phyloP scores from a whole-genome alignment of 2,888 invertebrate genomes.

The Acleris sparsana region DNA sequence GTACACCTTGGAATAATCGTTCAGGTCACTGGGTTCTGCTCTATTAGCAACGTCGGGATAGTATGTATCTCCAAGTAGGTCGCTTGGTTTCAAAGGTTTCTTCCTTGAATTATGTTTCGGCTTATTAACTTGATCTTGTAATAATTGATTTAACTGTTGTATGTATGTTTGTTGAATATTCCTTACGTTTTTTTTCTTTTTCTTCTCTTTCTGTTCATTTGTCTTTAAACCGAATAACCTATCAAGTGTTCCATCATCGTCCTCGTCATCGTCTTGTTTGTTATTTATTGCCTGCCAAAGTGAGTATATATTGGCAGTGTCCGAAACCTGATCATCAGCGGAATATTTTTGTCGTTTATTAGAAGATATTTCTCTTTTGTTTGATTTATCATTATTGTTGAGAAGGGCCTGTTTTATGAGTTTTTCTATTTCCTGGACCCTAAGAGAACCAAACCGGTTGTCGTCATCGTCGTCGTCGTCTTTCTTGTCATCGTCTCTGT shows the following conservation, averaged over 20 bases:
- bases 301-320: not conserved
- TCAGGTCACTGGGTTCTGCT: conserved; percentile 10
- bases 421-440: conserved; percentile 43
- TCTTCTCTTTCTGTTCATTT: conserved; percentile 1
- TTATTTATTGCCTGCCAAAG: conserved; percentile 8
- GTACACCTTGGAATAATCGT: conserved; percentile 60
- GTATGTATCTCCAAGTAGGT: conserved; percentile 8
- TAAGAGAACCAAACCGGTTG: conserved; percentile 39
- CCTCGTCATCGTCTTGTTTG: not conserved
- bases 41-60: not conserved
- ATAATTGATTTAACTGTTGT: conserved; percentile 15
- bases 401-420: conserved; percentile 42
- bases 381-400: conserved; percentile 5
- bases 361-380: conserved; percentile 17
- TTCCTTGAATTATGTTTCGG: not conserved
- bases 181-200: not conserved
- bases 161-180: conserved; percentile 11
- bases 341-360: conserved; percentile 22
- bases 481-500: conserved; percentile 26
- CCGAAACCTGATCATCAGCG: not conserved
- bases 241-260: not conserved
- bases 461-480: conserved; percentile 39
- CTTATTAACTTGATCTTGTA: not conserved
- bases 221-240: not conserved
- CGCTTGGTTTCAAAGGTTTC: conserved; percentile 1